Conservation (phyloP, 2,888 invertebrate genomes). For the Pseudanteris insignis region DNA sequence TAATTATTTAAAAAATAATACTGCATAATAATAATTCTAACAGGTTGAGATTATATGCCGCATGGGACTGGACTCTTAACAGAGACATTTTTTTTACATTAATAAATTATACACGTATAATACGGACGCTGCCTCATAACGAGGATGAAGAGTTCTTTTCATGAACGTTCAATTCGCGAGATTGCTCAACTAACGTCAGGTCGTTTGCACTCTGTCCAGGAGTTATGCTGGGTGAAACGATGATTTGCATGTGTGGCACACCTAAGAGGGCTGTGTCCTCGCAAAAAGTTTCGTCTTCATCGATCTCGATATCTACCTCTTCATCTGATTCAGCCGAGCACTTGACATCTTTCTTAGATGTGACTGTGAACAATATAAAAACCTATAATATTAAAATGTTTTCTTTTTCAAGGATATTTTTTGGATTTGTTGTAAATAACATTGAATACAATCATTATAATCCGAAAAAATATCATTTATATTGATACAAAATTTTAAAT, state of each 20-base stretch:
- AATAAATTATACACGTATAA: too few species aligned
- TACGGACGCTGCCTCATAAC: too few species aligned
- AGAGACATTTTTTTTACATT: too few species aligned
- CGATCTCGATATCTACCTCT: conserved; percentile 61
- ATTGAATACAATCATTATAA: too few species aligned
- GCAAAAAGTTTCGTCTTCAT: conserved; percentile 65
- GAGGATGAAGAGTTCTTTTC: conserved; percentile 48
- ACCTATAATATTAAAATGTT: too few species aligned
- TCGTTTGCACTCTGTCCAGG: conserved; percentile 49
- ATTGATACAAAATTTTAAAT: too few species aligned
- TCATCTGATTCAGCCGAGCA: conserved; percentile 55
- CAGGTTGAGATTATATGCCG: too few species aligned
- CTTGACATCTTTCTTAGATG: conserved; percentile 50
- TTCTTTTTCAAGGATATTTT: neutral
- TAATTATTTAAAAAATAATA: conserved; percentile 13
- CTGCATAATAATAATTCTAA: too few species aligned
- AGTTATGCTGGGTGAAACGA: conserved; percentile 52
- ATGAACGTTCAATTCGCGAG: conserved; percentile 48
- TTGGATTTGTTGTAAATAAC: too few species aligned
- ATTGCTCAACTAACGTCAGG: conserved; percentile 46
- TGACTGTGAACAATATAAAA: conserved; percentile 44
- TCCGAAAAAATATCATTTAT: too few species aligned
- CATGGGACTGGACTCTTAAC: too few species aligned
- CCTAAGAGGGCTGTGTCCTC: conserved; percentile 70
- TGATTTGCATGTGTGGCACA: conserved; percentile 61